Conservation (phyloP, 2,797 vertebrate species). For the Labeo calbasu region DNA sequence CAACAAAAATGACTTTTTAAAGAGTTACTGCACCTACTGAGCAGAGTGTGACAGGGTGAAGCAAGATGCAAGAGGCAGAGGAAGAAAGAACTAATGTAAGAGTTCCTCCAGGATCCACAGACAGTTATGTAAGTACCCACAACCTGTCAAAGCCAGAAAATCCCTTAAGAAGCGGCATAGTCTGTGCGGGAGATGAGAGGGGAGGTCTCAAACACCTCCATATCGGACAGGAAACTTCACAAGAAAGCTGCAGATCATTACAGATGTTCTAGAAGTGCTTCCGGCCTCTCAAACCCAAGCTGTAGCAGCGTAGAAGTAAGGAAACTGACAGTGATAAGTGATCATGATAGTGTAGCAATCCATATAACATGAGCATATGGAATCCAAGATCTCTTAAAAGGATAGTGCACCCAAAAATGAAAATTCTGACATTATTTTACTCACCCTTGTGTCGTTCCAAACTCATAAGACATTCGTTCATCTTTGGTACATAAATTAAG, state of each 20-base stretch:
- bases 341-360: background rate
- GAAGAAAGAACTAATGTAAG: background rate
- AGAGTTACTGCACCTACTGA: background rate
- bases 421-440: no score
- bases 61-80: background rate
- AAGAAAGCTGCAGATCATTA: background rate
- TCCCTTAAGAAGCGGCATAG: background rate
- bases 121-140: conserved; percentile 14
- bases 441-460: no score
- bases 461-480: no score
- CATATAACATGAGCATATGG: conserved; percentile 1
- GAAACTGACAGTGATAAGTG: background rate
- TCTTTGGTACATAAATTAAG: no score
- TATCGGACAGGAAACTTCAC: background rate
- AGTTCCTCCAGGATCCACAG: background rate
- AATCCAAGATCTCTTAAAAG: no score
- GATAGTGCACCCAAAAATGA: no score
- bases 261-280: background rate
- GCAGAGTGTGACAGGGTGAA: background rate
- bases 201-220: background rate
- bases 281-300: background rate
- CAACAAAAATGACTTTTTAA: conserved; percentile 8
- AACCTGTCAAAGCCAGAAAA: conserved; percentile 23
- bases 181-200: conserved; percentile 15
- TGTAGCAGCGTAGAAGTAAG: background rate